Conservation (phyloP, 2,888 invertebrate species). For the Drosophila pegasa region DNA sequence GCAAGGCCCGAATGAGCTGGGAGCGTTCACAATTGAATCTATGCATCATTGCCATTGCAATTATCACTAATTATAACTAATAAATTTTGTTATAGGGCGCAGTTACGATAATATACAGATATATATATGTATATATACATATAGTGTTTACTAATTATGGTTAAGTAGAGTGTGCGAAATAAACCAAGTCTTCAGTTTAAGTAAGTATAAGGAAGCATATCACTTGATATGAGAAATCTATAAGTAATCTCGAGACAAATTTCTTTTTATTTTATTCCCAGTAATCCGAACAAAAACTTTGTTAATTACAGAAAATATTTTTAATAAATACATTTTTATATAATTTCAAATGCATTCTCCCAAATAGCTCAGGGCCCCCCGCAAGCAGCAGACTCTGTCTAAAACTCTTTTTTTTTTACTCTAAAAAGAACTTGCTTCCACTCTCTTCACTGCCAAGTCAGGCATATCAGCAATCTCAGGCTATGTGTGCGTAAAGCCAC, state of each 20-base stretch:
- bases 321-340: neutral
- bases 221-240: too few species aligned
- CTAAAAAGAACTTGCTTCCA: slow-evolving; percentile 36
- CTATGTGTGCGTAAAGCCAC: slow-evolving; percentile 50
- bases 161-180: neutral
- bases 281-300: too few species aligned
- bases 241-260: too few species aligned
- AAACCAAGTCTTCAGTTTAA: neutral
- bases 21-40: slow-evolving; percentile 33
- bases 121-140: neutral
- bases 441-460: slow-evolving; percentile 67
- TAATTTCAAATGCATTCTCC: neutral
- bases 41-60: slow-evolving; percentile 18
- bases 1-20: slow-evolving; percentile 30
- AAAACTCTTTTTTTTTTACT: slow-evolving; percentile 55
- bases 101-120: too few species aligned
- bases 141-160: too few species aligned
- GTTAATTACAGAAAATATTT: neutral
- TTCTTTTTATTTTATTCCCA: too few species aligned
- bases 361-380: slow-evolving; percentile 46
- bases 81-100: neutral
- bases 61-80: slow-evolving; percentile 23
- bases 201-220: neutral
- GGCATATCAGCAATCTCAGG: slow-evolving; percentile 54
- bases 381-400: slow-evolving; percentile 20